A percentile compares a stretch with the other conserved stretches of the same genome.
Conservation (phyloP, 2,797 vertebrate genomes). For the Hephaestus fuliginosus region DNA sequence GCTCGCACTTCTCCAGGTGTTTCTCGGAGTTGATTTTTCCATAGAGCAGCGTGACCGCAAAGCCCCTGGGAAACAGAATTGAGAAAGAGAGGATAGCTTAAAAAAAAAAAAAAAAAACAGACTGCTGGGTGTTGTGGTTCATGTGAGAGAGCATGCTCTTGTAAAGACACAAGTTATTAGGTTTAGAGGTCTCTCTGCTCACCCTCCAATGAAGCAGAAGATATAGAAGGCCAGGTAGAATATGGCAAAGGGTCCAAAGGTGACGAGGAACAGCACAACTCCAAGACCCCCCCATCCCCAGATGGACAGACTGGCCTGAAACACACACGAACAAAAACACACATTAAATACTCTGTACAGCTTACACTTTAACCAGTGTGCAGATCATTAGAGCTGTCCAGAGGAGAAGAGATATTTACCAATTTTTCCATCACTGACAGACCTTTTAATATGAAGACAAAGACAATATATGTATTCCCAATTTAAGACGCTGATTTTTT, state of each 20-base stretch:
- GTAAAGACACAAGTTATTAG: neutral
- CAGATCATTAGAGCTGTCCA: neutral
- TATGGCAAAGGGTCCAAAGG: constrained; percentile 98
- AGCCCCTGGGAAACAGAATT: constrained; percentile 87
- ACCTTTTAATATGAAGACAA: neutral
- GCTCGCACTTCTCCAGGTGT: constrained; percentile 96
- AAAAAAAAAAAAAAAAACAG: neutral
- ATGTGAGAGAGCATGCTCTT: neutral
- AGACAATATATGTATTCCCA: neutral
- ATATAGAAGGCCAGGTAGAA: constrained; percentile 99
- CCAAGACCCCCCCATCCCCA: constrained; percentile 99
- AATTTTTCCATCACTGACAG: neutral
- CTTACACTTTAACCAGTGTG: neutral
- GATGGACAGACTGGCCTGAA: constrained; percentile 97
- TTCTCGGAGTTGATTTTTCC: constrained; percentile 99
- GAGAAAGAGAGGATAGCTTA: neutral
- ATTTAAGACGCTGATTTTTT: neutral
- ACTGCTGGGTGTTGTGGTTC: neutral
- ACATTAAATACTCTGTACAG: neutral
- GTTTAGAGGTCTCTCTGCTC: constrained; percentile 75
- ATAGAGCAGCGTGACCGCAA: constrained; percentile 96
- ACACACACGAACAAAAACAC: constrained; percentile 63
- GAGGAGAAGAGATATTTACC: neutral
- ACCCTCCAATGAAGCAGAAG: constrained; percentile 99
- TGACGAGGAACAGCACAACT: constrained; percentile 96